A percentile compares a stretch with the other conserved stretches of the same genome.
phyloP scores from a whole-genome alignment of 2,797 vertebrate genomes.

The Schizopygopsis pylzovi region DNA sequence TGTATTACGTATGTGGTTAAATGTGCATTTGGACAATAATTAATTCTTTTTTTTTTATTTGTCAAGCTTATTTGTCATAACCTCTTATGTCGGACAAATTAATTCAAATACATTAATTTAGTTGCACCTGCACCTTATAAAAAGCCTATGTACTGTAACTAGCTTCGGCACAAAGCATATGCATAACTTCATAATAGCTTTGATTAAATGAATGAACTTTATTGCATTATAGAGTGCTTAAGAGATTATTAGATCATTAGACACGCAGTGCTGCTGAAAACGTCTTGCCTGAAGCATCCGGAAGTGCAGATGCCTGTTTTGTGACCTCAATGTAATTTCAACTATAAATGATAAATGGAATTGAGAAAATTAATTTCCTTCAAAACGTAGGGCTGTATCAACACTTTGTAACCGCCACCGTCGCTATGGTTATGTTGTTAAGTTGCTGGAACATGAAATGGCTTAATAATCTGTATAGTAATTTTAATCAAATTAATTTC shows the following conservation, averaged over 20 bases:
- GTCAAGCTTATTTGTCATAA: background rate
- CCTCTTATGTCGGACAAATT: background rate
- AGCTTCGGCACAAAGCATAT: background rate
- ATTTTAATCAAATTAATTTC: constrained; percentile 98
- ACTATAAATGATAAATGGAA: constrained; percentile 3
- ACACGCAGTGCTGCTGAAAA: background rate
- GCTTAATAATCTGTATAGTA: constrained; percentile 83
- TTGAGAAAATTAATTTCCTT: constrained; percentile 42
- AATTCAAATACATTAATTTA: background rate
- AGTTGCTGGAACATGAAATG: constrained; percentile 87
- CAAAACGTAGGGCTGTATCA: constrained; percentile 51
- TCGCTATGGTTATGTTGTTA: constrained; percentile 73
- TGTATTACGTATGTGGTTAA: background rate
- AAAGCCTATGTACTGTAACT: background rate
- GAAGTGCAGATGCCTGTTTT: constrained; percentile 3
- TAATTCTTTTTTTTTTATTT: background rate
- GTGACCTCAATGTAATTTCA: background rate
- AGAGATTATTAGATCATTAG: constrained; percentile 31
- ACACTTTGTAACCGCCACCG: constrained; percentile 48
- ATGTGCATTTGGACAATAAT: background rate
- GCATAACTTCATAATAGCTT: background rate
- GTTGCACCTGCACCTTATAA: background rate
- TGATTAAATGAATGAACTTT: constrained; percentile 6
- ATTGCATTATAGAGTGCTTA: background rate
- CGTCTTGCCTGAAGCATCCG: background rate